phyloP scores from a whole-genome alignment of 2,888 invertebrate species.

The Taenaris catops region DNA sequence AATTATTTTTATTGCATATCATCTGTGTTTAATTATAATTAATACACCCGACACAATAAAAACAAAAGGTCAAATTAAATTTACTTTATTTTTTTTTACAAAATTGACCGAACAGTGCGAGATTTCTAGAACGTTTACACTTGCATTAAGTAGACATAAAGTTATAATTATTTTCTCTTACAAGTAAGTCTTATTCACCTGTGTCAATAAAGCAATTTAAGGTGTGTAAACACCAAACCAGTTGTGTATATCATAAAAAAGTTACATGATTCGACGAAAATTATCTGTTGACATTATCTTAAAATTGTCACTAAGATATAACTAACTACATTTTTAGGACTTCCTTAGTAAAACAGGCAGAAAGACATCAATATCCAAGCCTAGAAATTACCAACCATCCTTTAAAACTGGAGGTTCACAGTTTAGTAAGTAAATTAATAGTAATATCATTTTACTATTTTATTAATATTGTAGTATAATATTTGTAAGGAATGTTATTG shows the following conservation, averaged over 20 bases:
- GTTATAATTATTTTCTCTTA: conserved; percentile 73
- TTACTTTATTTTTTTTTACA: conserved; percentile 73
- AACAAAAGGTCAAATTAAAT: conserved; percentile 63
- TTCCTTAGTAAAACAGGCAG: conserved; percentile 31
- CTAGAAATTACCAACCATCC: conserved; percentile 64
- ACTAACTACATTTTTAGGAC: conserved; percentile 45
- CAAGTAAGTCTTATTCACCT: conserved; percentile 77
- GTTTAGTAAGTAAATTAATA: conserved; percentile 47
- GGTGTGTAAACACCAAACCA: conserved; percentile 45
- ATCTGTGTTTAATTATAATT: conserved; percentile 47
- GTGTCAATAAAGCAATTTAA: conserved; percentile 65
- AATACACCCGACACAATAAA: conserved; percentile 37
- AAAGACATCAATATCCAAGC: conserved; percentile 36
- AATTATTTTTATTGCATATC: conserved; percentile 76
- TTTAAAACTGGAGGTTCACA: conserved; percentile 43
- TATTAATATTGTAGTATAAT: no score
- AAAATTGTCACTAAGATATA: conserved; percentile 71
- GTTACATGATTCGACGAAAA: conserved; percentile 63
- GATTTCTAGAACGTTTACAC: conserved; percentile 80
- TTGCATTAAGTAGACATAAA: conserved; percentile 80
- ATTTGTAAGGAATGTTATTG: no score
- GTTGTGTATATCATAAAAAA: conserved; percentile 63
- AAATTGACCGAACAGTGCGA: conserved; percentile 81
- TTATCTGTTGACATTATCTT: conserved; percentile 56
- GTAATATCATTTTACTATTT: no score